Percentiles rank a stretch among this genome's conserved stretches.
Conservation (phyloP, 2,113 vertebrate genomes). For the Ovibos moschatus region DNA sequence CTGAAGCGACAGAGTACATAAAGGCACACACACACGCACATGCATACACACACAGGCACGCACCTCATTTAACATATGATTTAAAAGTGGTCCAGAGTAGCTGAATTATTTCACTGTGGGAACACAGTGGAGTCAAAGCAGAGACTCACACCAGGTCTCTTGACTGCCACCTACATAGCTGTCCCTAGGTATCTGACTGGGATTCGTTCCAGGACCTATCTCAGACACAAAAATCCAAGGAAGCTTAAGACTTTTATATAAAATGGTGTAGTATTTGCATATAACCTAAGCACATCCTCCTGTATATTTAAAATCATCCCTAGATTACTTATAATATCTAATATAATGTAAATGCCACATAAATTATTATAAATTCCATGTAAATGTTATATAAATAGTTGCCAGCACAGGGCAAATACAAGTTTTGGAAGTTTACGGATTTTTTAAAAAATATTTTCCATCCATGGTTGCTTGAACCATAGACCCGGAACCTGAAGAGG, state of each 20-base stretch:
- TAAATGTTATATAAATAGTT: not conserved
- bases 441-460: not conserved
- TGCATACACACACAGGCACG: fast-evolving
- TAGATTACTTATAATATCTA: not conserved
- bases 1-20: not conserved
- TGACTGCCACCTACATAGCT: not conserved
- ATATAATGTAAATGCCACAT: not conserved
- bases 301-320: not conserved
- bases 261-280: not conserved
- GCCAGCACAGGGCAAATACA: not conserved
- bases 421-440: not conserved
- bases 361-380: not conserved
- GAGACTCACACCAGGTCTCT: not conserved
- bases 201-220: not conserved
- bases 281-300: not conserved
- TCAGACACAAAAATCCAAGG: not conserved
- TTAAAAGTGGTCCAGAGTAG: not conserved
- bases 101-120: not conserved
- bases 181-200: not conserved
- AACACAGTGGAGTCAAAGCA: not conserved
- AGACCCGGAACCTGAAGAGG: not conserved
- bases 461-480: not conserved
- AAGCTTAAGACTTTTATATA: not conserved
- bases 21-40: not conserved
- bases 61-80: not conserved